Conservation (phyloP, 2,888 invertebrate genomes). For the Pammene fasciana region DNA sequence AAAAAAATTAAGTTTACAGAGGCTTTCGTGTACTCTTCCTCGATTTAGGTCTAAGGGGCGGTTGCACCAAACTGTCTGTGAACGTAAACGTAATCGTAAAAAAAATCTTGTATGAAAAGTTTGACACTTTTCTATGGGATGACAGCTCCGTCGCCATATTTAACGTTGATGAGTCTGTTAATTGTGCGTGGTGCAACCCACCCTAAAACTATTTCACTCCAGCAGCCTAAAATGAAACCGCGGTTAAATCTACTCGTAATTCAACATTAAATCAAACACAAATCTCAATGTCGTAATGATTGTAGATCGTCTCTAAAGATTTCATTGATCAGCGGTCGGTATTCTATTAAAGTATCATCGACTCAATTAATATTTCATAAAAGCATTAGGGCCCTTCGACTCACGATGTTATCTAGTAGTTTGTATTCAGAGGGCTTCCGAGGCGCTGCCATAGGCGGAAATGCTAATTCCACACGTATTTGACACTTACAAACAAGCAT, state of each 20-base stretch:
- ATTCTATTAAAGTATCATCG: slow-evolving; percentile 40
- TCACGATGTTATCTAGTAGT: slow-evolving; percentile 69
- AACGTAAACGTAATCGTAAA: too few species aligned
- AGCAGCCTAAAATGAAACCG: neutral
- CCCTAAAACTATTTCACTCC: too few species aligned
- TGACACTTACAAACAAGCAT: slow-evolving; percentile 57
- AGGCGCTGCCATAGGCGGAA: slow-evolving; percentile 67
- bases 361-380: slow-evolving; percentile 54
- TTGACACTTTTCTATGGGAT: too few species aligned
- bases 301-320: slow-evolving; percentile 29
- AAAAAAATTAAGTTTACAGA: too few species aligned
- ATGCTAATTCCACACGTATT: slow-evolving; percentile 65
- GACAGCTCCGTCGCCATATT: too few species aligned
- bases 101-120: too few species aligned
- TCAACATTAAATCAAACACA: slow-evolving; percentile 15
- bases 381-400: slow-evolving; percentile 55
- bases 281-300: slow-evolving; percentile 16
- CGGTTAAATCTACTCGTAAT: neutral
- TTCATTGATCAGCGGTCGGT: slow-evolving; percentile 17
- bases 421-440: slow-evolving; percentile 71
- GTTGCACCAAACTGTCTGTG: too few species aligned
- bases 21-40: too few species aligned
- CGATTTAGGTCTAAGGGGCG: too few species aligned
- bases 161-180: too few species aligned
- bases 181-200: too few species aligned